Conservation (phyloP, 2,113 vertebrate genomes). For the Struthidea cinerea region DNA sequence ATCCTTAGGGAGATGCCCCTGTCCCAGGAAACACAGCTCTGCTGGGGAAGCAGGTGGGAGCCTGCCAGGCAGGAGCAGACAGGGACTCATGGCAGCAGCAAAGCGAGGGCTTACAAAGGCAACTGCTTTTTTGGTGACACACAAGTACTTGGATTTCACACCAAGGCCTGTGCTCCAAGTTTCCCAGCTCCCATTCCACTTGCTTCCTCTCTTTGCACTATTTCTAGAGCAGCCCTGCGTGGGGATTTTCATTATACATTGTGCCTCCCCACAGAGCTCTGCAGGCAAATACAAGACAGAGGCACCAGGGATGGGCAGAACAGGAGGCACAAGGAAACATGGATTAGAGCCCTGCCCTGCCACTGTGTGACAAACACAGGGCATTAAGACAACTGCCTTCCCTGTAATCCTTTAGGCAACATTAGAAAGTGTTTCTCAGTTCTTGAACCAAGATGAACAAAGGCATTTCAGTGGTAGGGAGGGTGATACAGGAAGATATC, state of each 20-base stretch:
- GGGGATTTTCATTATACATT: accelerated
- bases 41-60: neutral
- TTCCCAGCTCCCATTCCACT: neutral
- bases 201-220: neutral
- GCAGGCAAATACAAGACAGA: neutral
- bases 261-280: neutral
- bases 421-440: neutral
- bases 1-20: accelerated
- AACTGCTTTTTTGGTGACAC: accelerated
- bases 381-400: neutral
- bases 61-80: accelerated
- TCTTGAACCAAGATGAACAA: neutral
- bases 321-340: neutral
- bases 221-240: neutral
- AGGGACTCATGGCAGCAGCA: neutral
- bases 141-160: neutral
- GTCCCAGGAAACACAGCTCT: neutral
- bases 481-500: neutral
- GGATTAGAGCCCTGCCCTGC: neutral
- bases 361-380: neutral
- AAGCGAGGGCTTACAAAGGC: accelerated
- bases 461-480: neutral
- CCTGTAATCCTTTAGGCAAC: neutral
- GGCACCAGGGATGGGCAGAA: neutral
- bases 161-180: neutral